Percentiles rank a stretch among this genome's conserved stretches.
phyloP scores from a whole-genome alignment of 2,888 invertebrate species.

The Bruchidius siliquastri region DNA sequence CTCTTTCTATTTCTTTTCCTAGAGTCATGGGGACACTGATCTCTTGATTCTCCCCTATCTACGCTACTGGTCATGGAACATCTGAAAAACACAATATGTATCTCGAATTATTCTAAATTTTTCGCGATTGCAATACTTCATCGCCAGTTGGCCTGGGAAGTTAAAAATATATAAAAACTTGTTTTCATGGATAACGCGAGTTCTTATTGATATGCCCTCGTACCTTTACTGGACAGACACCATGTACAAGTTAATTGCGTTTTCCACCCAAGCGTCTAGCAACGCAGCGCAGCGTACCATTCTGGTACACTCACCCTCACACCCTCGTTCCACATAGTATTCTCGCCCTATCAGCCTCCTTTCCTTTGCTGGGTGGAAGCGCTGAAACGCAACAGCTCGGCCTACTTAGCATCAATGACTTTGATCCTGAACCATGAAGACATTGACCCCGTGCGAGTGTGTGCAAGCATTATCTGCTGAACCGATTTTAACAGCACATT shows the following conservation, averaged over 20 bases:
- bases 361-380: background rate
- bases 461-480: background rate
- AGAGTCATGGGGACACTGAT: no score
- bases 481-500: background rate
- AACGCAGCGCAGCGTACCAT: background rate
- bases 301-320: background rate
- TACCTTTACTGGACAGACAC: no score
- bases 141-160: no score
- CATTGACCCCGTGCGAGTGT: conserved; percentile 1
- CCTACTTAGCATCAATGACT: background rate
- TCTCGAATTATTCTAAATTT: no score
- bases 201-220: no score
- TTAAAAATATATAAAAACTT: no score
- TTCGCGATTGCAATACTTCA: no score
- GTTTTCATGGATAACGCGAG: no score
- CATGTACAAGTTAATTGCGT: background rate
- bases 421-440: conserved; percentile 3
- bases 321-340: background rate
- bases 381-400: background rate
- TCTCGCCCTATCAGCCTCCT: background rate
- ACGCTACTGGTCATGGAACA: no score
- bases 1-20: no score
- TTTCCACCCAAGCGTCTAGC: background rate
- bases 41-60: no score
- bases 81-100: no score